These are phyloP conservation scores for Sakesphorus luctuosus DNA, from an alignment of 2,113 vertebrate genomes.

Conservation along the genomic window DNA sequence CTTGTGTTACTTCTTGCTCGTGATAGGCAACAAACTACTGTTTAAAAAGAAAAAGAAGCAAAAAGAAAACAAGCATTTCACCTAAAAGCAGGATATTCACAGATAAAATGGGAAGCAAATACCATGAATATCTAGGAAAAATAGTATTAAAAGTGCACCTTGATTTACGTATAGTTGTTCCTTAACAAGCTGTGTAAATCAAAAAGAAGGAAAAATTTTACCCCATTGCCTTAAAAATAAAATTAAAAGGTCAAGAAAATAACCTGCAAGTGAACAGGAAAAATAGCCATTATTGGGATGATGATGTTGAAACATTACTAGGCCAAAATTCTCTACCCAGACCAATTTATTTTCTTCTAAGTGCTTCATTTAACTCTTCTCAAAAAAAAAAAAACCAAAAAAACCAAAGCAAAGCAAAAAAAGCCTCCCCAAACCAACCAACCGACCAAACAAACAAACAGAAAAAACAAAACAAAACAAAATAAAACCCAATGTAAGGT, in stretches of 20 bases:
- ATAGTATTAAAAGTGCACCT: background rate
- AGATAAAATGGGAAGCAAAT: background rate
- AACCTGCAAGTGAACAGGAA: background rate
- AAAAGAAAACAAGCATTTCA: background rate
- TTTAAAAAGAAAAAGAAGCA: background rate
- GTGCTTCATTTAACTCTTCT: background rate
- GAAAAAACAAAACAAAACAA: too few species aligned
- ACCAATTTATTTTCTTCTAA: background rate
- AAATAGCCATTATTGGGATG: background rate
- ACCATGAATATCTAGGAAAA: background rate
- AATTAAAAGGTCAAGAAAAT: background rate
- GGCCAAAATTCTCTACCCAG: background rate
- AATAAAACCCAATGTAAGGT: background rate
- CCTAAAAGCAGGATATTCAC: background rate
- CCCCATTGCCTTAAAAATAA: background rate
- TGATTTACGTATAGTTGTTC: slow-evolving; percentile 5
- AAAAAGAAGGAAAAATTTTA: background rate
- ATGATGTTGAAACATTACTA: background rate
- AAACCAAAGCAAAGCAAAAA: too few species aligned
- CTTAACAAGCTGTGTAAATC: background rate
- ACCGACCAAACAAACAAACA: too few species aligned
- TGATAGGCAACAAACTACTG: slow-evolving; percentile 6
- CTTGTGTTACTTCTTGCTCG: background rate
- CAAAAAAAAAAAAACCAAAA: background rate
- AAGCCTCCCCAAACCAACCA: too few species aligned